phyloP scores from a whole-genome alignment of 92 coral and sea anemone species.

The Parazoanthus atlanticus region DNA sequence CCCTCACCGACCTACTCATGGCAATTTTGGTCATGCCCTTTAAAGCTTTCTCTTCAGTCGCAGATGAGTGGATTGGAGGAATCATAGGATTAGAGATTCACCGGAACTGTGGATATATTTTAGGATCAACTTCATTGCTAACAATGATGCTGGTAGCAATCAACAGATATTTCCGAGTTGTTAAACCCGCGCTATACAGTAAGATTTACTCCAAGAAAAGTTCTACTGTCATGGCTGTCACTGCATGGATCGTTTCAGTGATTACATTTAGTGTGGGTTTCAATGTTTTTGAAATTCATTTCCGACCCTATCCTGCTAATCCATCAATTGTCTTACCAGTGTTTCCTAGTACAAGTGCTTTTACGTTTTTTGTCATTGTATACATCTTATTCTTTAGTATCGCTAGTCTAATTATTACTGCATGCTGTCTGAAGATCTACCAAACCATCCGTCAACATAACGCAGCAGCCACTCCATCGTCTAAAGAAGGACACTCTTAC shows the following conservation, averaged over 20 bases:
- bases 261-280: not conserved
- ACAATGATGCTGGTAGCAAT: not conserved
- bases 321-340: not conserved
- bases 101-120: not conserved
- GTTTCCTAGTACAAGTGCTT: not conserved
- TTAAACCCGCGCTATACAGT: not conserved
- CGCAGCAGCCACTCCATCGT: not conserved
- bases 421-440: constrained; percentile 11
- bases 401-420: not conserved
- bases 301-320: not conserved
- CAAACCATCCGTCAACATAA: constrained; percentile 34
- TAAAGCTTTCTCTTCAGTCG: not conserved
- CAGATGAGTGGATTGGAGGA: constrained; percentile 1
- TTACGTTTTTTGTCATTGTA: not conserved
- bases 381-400: not conserved
- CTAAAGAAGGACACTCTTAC: not conserved
- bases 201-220: constrained; percentile 4
- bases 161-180: constrained; percentile 4
- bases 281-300: not conserved
- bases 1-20: not conserved
- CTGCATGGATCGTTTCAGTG: not conserved
- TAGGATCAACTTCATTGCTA: not conserved
- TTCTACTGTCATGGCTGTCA: not conserved
- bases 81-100: not conserved
- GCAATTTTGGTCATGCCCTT: not conserved